Percentiles rank a stretch among this genome's conserved stretches.
phyloP scores from a whole-genome alignment of 2,888 invertebrate species.

The Heliconius sara region DNA sequence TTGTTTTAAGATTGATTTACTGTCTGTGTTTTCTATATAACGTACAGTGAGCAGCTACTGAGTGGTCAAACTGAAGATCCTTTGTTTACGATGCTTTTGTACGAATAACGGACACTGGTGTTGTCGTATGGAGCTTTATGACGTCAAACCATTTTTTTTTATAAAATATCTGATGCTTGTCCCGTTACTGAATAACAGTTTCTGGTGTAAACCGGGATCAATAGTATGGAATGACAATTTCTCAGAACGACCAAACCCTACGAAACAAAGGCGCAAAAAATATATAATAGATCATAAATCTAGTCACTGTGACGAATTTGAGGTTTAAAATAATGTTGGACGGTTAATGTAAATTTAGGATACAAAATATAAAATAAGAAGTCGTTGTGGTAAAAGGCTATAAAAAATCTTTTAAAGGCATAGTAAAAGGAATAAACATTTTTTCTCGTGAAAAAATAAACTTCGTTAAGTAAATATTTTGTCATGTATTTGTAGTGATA shows the following conservation, averaged over 20 bases:
- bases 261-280: constrained; percentile 71
- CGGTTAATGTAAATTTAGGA: constrained; percentile 60
- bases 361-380: constrained; percentile 56
- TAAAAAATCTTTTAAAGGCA: constrained; percentile 35
- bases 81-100: constrained; percentile 72
- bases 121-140: constrained; percentile 66
- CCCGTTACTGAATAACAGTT: constrained; percentile 76
- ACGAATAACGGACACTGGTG: constrained; percentile 67
- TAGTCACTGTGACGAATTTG: constrained; percentile 73
- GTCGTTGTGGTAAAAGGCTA: constrained; percentile 58
- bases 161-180: constrained; percentile 72
- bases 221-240: constrained; percentile 66
- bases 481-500: too few species aligned
- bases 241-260: constrained; percentile 70
- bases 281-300: constrained; percentile 72
- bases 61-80: constrained; percentile 69
- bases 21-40: constrained; percentile 58
- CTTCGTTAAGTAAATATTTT: too few species aligned
- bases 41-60: constrained; percentile 69
- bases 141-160: constrained; percentile 74
- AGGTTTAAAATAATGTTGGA: constrained; percentile 72
- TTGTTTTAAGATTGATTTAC: constrained; percentile 64
- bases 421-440: background rate
- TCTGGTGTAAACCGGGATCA: constrained; percentile 78
- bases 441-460: background rate